Conservation (phyloP, 2,888 invertebrate genomes). For the Lycophotia porphyrea region DNA sequence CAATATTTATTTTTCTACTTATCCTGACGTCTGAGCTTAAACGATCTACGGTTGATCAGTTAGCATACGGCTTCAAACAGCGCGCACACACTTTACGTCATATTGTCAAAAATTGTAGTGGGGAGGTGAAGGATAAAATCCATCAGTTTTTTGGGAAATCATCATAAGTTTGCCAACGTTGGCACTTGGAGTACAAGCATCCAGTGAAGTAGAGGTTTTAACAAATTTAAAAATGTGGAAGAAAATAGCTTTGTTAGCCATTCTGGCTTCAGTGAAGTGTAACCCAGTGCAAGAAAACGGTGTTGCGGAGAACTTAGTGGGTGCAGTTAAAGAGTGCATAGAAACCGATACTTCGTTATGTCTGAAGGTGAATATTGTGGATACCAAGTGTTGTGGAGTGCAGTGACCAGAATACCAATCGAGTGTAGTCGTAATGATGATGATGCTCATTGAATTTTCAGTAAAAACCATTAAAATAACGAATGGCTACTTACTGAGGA, state of each 20-base stretch:
- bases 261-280: slow-evolving; percentile 83
- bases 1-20: slow-evolving; percentile 90
- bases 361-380: slow-evolving; percentile 90
- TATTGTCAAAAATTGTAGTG: slow-evolving; percentile 79
- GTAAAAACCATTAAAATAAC: slow-evolving; percentile 46
- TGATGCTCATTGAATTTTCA: slow-evolving; percentile 49
- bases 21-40: slow-evolving; percentile 82
- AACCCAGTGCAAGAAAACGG: slow-evolving; percentile 84
- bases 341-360: slow-evolving; percentile 91
- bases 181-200: slow-evolving; percentile 78
- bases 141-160: slow-evolving; percentile 86
- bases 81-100: slow-evolving; percentile 84
- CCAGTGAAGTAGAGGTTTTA: slow-evolving; percentile 56
- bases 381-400: slow-evolving; percentile 70
- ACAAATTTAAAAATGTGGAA: slow-evolving; percentile 81
- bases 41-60: slow-evolving; percentile 77
- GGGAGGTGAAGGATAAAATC: slow-evolving; percentile 88
- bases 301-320: slow-evolving; percentile 85
- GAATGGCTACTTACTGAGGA: slow-evolving; percentile 45
- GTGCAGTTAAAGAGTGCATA: slow-evolving; percentile 90
- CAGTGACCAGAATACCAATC: slow-evolving; percentile 74
- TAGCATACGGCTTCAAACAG: slow-evolving; percentile 83
- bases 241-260: slow-evolving; percentile 79
- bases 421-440: slow-evolving; percentile 37
- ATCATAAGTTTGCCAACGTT: slow-evolving; percentile 86